Evolutionary conservation across 2,113 vertebrate species (phyloP).

Genomic region (Brachirus orientalis): DNA sequence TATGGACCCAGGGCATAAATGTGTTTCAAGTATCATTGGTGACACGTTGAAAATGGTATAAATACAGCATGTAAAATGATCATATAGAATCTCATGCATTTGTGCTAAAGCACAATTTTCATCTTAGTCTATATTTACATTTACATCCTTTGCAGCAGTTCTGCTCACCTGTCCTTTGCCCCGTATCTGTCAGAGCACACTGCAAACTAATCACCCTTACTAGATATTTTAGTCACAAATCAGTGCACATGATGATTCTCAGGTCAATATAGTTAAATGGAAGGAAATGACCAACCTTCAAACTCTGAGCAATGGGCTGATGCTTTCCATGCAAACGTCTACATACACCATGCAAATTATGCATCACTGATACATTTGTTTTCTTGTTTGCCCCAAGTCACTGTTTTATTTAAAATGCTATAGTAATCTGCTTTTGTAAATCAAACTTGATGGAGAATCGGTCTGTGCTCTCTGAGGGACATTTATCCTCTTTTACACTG

Average conservation of each 20-base stretch:
- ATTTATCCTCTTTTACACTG: conserved; percentile 4
- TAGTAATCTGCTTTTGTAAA: conserved; percentile 6
- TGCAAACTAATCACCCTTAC: too few relatives aligned
- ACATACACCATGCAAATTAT: conserved; percentile 76
- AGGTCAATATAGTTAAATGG: conserved; percentile 20
- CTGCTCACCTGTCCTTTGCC: too few relatives aligned
- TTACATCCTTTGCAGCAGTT: too few relatives aligned
- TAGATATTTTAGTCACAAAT: conserved; percentile 9
- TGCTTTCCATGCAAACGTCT: conserved; percentile 74
- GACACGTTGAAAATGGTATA: conserved; percentile 28
- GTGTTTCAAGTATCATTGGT: conserved; percentile 34
- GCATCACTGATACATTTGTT: too few relatives aligned
- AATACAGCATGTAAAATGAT: too few relatives aligned
- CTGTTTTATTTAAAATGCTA: neutral
- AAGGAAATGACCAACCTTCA: conserved; percentile 4
- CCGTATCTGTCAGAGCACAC: too few relatives aligned
- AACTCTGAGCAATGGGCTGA: conserved; percentile 34
- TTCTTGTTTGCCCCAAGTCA: too few relatives aligned
- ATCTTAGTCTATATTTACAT: too few relatives aligned
- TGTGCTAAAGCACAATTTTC: conserved; percentile 51
- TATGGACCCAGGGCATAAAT: conserved; percentile 34
- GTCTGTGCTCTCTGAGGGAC: too few relatives aligned
- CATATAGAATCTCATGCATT: conserved; percentile 40
- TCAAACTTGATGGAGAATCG: neutral
- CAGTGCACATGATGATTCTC: conserved; percentile 29